Conservation (phyloP, 2,888 invertebrate species). For the Pegoplata infirma region DNA sequence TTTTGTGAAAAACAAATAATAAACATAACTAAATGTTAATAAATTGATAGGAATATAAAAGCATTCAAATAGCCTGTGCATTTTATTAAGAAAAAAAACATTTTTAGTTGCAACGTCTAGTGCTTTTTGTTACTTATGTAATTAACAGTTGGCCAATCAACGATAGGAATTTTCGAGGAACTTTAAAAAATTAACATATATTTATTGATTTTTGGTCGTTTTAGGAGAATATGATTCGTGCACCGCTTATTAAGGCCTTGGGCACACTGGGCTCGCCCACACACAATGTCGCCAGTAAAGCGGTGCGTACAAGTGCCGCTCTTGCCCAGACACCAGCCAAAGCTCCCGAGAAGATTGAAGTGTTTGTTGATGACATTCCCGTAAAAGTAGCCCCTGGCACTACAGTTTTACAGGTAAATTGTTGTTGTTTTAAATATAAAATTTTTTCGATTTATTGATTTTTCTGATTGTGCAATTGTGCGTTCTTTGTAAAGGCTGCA, state of each 20-base stretch:
- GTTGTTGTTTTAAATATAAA: too few relatives aligned
- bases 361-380: slow-evolving; percentile 97
- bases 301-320: slow-evolving; percentile 79
- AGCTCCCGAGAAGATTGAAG: slow-evolving; percentile 90
- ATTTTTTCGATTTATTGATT: slow-evolving; percentile 21
- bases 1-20: background rate
- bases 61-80: background rate
- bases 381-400: slow-evolving; percentile 97
- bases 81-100: background rate
- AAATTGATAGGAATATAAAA: too few relatives aligned
- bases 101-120: background rate
- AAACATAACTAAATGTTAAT: too few relatives aligned
- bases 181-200: background rate
- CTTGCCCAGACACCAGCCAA: slow-evolving; percentile 77
- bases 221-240: slow-evolving; percentile 84
- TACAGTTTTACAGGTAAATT: slow-evolving; percentile 92
- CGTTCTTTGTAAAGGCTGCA: slow-evolving; percentile 85
- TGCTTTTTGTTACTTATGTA: slow-evolving; percentile 53
- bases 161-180: slow-evolving; percentile 27
- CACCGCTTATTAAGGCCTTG: slow-evolving; percentile 85
- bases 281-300: slow-evolving; percentile 78
- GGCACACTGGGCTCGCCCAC: slow-evolving; percentile 77
- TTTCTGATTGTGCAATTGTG: slow-evolving; percentile 17
- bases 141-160: slow-evolving; percentile 12
- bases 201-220: slow-evolving; percentile 28